Evolutionary conservation across 2,113 vertebrate genomes (phyloP).

Genomic region (Alethe diademata): DNA sequence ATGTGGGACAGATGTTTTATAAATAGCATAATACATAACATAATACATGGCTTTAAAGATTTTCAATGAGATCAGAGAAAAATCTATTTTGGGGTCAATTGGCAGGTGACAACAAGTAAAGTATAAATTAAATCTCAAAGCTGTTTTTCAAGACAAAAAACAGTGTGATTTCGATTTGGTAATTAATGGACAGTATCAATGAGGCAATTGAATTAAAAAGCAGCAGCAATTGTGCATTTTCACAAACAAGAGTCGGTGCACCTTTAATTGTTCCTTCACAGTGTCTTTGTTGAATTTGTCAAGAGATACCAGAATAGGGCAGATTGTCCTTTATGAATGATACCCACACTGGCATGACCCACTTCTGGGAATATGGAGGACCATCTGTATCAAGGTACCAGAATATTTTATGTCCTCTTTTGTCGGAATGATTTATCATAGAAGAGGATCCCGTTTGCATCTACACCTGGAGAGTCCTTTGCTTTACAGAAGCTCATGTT

Average conservation of each 20-base stretch:
- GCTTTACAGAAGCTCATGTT: background rate
- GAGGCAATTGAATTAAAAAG: background rate
- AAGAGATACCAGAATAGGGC: background rate
- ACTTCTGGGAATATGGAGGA: background rate
- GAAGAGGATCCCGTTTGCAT: background rate
- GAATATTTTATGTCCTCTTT: background rate
- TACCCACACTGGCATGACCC: background rate
- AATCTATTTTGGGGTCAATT: background rate
- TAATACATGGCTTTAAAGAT: background rate
- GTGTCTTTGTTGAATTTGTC: background rate
- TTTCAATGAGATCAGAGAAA: slow-evolving; percentile 16
- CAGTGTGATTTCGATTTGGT: background rate
- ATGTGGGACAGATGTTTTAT: slow-evolving; percentile 39
- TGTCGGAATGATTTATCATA: background rate
- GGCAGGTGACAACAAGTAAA: background rate
- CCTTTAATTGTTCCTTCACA: background rate
- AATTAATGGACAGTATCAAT: background rate
- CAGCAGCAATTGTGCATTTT: background rate
- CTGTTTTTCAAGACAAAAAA: background rate
- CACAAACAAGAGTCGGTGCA: background rate
- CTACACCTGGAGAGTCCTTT: background rate
- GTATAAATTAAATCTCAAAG: slow-evolving; percentile 11
- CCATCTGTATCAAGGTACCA: background rate
- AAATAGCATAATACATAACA: background rate
- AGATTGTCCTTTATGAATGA: background rate